Base-by-base conservation (phyloP, 30 jellyfish, hydroid and myxozoan genomes). In the Sanderia malayensis region DNA sequence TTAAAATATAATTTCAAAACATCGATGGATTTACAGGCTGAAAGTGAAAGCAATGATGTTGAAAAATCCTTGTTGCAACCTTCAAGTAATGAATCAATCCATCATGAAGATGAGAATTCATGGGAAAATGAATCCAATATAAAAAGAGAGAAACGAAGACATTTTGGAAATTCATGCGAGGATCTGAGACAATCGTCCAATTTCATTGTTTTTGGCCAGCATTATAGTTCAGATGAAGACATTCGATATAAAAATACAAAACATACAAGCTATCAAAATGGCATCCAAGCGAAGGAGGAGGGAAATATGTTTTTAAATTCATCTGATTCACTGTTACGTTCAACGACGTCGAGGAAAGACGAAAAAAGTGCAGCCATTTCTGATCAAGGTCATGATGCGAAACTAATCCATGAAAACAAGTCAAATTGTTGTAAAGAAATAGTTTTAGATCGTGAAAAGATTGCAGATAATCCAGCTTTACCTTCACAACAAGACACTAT, bases 1-100 rank as follows among this genome's bases (percentile, higher is more conserved):
- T 60, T 81, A 31, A 70, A 81, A 22, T 81, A 76, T 31, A 61
- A 76, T 33, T 66, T 32, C 71, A 76, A 46, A 61, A 20, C 86
- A 31, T 4, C 83, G 10, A 30, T 45, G 6, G 72, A 71, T 15
- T 9, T 15, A 2, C 55, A 6, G 8, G 64, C 8, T 9, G 24
- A 49, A 4, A 18, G 64, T 49, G 52, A 37, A 4, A 37, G 52
- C 52, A 37, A 37, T 13, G 8, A 41, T 41, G 8, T 41, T 15
- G 55, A 41, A 41, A 15, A 41, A 8, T 15, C 55, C 8, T 6
- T 41, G 11, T 41, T 41, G 15, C 55, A n/a, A n/a, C n/a, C n/a
- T n/a, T n/a, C n/a, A n/a, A n/a, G n/a, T n/a, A n/a, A n/a, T n/a
- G n/a, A n/a, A n/a, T n/a, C n/a, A n/a, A n/a, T n/a, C n/a, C n/a